A percentile compares a stretch with the other conserved stretches of the same genome.
Conservation (phyloP, 2,888 invertebrate species). For the Diarsia mendica region DNA sequence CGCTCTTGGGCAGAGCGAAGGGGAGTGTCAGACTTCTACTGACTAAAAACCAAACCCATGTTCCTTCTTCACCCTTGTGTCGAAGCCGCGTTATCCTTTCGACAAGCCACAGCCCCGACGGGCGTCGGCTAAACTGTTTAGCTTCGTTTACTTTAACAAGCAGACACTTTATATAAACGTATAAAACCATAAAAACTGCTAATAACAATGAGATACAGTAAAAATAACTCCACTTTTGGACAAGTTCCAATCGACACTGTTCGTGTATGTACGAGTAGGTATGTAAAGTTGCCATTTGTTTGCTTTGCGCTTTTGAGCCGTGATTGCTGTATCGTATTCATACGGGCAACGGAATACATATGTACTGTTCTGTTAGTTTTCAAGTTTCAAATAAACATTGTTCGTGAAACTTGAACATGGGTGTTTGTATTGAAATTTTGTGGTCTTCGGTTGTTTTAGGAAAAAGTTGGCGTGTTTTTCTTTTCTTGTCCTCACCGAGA, state of each 20-base stretch:
- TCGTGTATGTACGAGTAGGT: slow-evolving; percentile 24
- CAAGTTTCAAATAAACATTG: slow-evolving; percentile 44
- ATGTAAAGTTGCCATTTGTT: slow-evolving; percentile 51
- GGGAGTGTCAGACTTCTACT: too few species aligned
- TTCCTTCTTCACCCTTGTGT: too few species aligned
- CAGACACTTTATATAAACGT: neutral
- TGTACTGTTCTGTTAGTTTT: slow-evolving; percentile 28
- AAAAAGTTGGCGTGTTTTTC: neutral
- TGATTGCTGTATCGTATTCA: slow-evolving; percentile 42
- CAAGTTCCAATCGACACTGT: slow-evolving; percentile 65
- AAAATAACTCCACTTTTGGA: slow-evolving; percentile 69
- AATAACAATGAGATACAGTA: slow-evolving; percentile 69
- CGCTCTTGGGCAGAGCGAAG: too few species aligned
- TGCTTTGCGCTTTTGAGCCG: slow-evolving; percentile 50
- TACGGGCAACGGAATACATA: slow-evolving; percentile 22
- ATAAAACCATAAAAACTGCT: slow-evolving; percentile 55
- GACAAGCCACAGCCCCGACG: too few species aligned
- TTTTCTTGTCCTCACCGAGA: neutral
- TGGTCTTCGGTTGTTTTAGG: neutral
- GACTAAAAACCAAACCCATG: too few species aligned
- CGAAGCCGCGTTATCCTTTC: too few species aligned
- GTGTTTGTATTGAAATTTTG: neutral
- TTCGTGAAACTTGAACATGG: slow-evolving; percentile 1
- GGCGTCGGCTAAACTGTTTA: too few species aligned
- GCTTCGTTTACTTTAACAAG: neutral